Percentiles rank a stretch among this genome's conserved stretches.
Conservation (phyloP, 2,113 vertebrate species). For the Brachyhypopomus occidentalis region DNA sequence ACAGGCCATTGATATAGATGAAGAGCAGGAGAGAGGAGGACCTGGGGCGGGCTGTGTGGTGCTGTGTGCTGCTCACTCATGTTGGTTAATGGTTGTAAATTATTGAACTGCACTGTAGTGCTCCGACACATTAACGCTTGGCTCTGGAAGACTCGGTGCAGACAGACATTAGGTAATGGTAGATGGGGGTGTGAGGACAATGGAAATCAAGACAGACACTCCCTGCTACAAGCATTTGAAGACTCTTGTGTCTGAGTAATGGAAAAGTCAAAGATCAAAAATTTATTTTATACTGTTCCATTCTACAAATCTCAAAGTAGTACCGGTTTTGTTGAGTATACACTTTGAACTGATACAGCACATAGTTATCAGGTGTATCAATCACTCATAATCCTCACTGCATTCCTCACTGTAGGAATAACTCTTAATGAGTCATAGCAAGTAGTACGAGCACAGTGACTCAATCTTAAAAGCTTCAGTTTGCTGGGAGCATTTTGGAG, state of each 20-base stretch:
- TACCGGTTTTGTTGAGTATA: too few species aligned
- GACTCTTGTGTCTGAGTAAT: background rate
- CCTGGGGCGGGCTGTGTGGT: background rate
- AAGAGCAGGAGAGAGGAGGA: background rate
- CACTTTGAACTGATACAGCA: too few species aligned
- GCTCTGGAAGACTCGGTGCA: background rate
- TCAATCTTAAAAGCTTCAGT: background rate
- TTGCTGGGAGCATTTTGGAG: background rate
- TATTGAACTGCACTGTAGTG: conserved; percentile 36
- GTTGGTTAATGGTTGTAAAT: conserved; percentile 22
- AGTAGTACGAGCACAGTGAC: background rate
- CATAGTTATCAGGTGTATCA: too few species aligned
- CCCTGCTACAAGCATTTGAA: background rate
- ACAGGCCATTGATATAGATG: background rate
- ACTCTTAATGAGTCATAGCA: too few species aligned
- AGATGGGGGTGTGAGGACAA: background rate
- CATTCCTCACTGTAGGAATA: background rate
- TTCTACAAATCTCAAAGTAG: too few species aligned
- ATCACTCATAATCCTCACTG: background rate
- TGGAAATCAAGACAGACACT: background rate
- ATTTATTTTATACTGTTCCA: too few species aligned
- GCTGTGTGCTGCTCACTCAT: background rate
- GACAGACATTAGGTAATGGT: background rate
- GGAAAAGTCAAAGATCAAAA: too few species aligned
- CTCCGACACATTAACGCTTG: conserved; percentile 26